These are phyloP conservation scores for Agelastica alni DNA, from an alignment of 2,888 invertebrate species.

Conservation along the genomic window DNA sequence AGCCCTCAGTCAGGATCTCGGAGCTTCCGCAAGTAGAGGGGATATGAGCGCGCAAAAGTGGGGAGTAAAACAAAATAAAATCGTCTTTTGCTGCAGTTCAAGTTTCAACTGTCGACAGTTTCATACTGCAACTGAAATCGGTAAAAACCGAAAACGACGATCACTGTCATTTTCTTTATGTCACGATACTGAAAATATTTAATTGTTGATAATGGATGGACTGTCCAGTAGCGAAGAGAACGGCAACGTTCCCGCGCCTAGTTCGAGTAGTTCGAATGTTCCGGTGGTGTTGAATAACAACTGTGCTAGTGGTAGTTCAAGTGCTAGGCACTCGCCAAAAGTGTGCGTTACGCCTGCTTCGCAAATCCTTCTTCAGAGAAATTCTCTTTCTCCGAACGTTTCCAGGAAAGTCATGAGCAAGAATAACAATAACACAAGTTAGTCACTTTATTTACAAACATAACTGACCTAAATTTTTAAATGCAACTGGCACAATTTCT, in stretches of 20 bases:
- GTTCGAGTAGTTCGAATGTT: slow-evolving; percentile 25
- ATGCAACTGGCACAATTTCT: not conserved
- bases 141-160: slow-evolving; percentile 4
- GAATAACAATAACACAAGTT: slow-evolving; percentile 69
- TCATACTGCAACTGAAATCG: slow-evolving; percentile 39
- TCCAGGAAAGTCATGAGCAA: slow-evolving; percentile 68
- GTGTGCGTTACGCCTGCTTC: slow-evolving; percentile 42
- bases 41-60: slow-evolving; percentile 35
- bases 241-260: slow-evolving; percentile 32
- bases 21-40: slow-evolving; percentile 33
- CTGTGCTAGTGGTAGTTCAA: slow-evolving; percentile 44
- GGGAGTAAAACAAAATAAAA: slow-evolving; percentile 53
- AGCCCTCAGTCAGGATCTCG: slow-evolving; percentile 19
- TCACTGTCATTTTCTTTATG: slow-evolving; percentile 16
- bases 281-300: slow-evolving; percentile 38
- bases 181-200: slow-evolving; percentile 8
- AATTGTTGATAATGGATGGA: slow-evolving; percentile 22
- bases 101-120: slow-evolving; percentile 46
- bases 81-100: slow-evolving; percentile 52
- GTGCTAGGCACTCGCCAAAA: slow-evolving; percentile 49
- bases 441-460: slow-evolving; percentile 48
- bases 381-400: slow-evolving; percentile 59
- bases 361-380: slow-evolving; percentile 50
- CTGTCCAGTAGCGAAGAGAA: slow-evolving; percentile 27
- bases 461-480: slow-evolving; percentile 4